Evolutionary conservation across 2,888 invertebrate species (phyloP), one percentile per base, ranked within the genome.

Genomic region (Stramonita haemastoma): DNA sequence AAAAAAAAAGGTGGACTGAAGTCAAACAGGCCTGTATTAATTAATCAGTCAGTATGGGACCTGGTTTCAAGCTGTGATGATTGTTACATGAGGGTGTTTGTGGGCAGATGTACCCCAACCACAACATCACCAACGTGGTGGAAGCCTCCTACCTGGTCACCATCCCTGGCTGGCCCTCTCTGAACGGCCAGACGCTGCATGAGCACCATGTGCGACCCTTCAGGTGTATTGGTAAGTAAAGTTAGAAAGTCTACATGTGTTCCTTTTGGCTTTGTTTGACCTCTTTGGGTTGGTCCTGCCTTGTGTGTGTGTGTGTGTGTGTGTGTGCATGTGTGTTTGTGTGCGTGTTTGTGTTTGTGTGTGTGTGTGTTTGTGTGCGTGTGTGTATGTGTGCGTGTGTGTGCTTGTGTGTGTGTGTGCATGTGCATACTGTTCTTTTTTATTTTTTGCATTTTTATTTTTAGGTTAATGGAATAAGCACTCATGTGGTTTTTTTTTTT

Each of bases 61-160:
- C n/a, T n/a, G 46, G 46, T 46, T 46, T 46, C 46, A 46, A n/a
- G 46, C 2, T 46, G 46, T 46, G 46, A 46, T 46, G 46, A 8
- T 46, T n/a, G n/a, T n/a, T n/a, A n/a, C n/a, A n/a, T 46, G 46
- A 8, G 46, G 60, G 13, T 60, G 60, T 60, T 29, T 8, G 26
- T 8, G 70, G 73, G 17, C 97, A 99, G 99, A 98, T 98, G 92
- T 99, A 99, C 96, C 99, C 99, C 26, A 98, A 98, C 96, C 95
- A 96, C 92, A 99, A 99, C 96, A 98, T 99, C 96, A 99, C 99
- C 93, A 99, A 99, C 96, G 99, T 99, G 96, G 99, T 99, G 91
- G 99, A 99, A 96, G 98, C 98, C 86, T 98, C 98, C 91, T 98
- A 98, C 96, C 98, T 98, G 96, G 97, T 98, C 94, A 98, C 98